These are phyloP conservation scores for Sycophila texana DNA, from an alignment of 2,888 invertebrate species.

Conservation along the genomic window DNA sequence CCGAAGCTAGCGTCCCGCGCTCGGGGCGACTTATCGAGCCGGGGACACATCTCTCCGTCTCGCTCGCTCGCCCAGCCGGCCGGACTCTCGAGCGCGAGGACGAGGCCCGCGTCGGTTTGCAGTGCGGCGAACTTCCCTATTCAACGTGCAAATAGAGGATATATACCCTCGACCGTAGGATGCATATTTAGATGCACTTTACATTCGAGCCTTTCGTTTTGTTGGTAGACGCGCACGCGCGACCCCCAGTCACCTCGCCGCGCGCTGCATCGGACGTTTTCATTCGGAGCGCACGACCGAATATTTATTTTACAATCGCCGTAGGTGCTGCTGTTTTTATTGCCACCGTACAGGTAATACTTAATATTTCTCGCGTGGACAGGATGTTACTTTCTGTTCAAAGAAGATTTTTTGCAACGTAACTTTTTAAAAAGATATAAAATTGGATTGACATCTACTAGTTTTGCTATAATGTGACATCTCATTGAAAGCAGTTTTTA, in stretches of 20 bases:
- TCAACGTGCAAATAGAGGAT: conserved; percentile 35
- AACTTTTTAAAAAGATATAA: too few species aligned
- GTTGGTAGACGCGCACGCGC: conserved; percentile 1
- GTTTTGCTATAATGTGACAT: too few species aligned
- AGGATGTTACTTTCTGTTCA: too few species aligned
- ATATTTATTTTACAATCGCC: conserved; percentile 2
- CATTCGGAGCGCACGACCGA: not conserved
- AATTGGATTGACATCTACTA: too few species aligned
- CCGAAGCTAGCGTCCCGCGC: not conserved
- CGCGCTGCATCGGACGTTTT: not conserved
- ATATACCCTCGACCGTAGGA: conserved; percentile 6
- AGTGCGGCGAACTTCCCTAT: conserved; percentile 25
- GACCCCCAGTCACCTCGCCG: not conserved
- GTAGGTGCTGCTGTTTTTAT: too few species aligned
- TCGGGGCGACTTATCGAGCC: not conserved
- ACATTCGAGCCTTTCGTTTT: conserved; percentile 22
- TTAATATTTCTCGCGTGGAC: too few species aligned
- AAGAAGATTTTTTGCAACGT: too few species aligned
- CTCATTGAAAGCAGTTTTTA: too few species aligned
- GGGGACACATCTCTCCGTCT: not conserved
- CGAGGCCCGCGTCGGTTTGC: conserved; percentile 29
- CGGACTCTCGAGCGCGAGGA: not conserved
- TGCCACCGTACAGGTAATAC: too few species aligned
- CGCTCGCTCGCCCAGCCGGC: not conserved
- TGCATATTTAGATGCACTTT: conserved; percentile 41